Percentiles rank a stretch among this genome's conserved stretches.
phyloP scores from a whole-genome alignment of 1,140 invertebrate genomes.

The Hesperophylax magnus region DNA sequence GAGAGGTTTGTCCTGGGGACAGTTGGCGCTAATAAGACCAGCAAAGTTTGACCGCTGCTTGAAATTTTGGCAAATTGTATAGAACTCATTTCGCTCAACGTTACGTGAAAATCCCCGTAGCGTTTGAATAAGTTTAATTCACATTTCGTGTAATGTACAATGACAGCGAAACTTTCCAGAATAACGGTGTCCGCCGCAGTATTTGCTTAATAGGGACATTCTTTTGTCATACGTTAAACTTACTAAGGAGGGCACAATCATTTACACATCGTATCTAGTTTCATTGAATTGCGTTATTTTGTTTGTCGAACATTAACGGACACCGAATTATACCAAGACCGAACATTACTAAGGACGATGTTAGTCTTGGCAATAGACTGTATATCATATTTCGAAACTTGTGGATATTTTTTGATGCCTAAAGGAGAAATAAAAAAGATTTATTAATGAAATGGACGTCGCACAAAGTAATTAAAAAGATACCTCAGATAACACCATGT shows the following conservation, averaged over 20 bases:
- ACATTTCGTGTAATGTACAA: conserved; percentile 33
- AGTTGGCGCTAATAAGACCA: conserved; percentile 35
- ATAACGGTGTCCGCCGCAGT: conserved; percentile 1
- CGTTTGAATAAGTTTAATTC: conserved; percentile 42
- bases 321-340: too few species aligned
- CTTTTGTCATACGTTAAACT: background rate
- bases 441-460: too few species aligned
- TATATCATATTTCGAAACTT: too few species aligned
- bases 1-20: background rate
- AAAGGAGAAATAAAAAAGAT: too few species aligned
- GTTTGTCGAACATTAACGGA: too few species aligned
- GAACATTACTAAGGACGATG: too few species aligned
- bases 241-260: background rate
- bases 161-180: conserved; percentile 8
- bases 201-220: background rate
- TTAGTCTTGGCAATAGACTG: too few species aligned
- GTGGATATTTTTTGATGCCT: too few species aligned
- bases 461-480: too few species aligned
- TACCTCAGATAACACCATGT: too few species aligned
- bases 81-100: conserved; percentile 21
- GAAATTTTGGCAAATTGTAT: conserved; percentile 34
- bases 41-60: conserved; percentile 34
- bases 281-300: too few species aligned
- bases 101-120: conserved; percentile 31
- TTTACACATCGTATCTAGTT: too few species aligned